phyloP scores from a whole-genome alignment of 1,140 invertebrate species.

The Pseudomyrmex pallidus region DNA sequence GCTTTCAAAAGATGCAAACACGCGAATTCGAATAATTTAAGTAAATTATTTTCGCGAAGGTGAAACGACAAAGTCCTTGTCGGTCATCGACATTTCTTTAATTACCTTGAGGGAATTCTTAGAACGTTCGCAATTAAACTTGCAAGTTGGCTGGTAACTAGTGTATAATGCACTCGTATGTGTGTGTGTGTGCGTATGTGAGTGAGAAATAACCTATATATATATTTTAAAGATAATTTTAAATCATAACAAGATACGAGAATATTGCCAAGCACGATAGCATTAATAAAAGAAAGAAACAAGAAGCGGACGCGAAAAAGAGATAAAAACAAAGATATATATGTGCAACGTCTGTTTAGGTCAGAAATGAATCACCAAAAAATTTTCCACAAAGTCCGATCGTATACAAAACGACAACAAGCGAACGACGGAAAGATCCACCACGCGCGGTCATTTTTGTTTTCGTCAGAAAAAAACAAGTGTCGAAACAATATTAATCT shows the following conservation, averaged over 20 bases:
- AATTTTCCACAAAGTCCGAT: conserved; percentile 72
- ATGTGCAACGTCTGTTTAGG: conserved; percentile 66
- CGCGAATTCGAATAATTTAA: no score
- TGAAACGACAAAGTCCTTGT: conserved; percentile 23
- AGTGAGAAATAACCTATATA: neutral
- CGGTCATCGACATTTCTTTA: neutral
- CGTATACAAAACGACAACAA: neutral
- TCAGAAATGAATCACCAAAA: conserved; percentile 81
- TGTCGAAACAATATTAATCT: conserved; percentile 29
- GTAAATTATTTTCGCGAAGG: neutral
- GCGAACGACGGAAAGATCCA: neutral
- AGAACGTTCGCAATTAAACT: conserved; percentile 5
- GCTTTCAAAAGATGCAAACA: neutral
- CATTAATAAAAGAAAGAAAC: conserved; percentile 30
- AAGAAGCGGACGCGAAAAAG: neutral
- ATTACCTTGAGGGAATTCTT: conserved; percentile 26
- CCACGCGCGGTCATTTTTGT: conserved; percentile 2
- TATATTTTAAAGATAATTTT: conserved; percentile 6
- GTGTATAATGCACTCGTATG: neutral
- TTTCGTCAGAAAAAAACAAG: conserved; percentile 14
- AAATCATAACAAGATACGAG: neutral
- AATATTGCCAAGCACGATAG: conserved; percentile 18
- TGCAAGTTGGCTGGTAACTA: conserved; percentile 6
- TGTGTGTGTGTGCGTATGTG: neutral
- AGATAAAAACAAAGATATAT: neutral